phyloP scores from a whole-genome alignment of 2,113 vertebrate species.

The Leucosticte australis region DNA sequence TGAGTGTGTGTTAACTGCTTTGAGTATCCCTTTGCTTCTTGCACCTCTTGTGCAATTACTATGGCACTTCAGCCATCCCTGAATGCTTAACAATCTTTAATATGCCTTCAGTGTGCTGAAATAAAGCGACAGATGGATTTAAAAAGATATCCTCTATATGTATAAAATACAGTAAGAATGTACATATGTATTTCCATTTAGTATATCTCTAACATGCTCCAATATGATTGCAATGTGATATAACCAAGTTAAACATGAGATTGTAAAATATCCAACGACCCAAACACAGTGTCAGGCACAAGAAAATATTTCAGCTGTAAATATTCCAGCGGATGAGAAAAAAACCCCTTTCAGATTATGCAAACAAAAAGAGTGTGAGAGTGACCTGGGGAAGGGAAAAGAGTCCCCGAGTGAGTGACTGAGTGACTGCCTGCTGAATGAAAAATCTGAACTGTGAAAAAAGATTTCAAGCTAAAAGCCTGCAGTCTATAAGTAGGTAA shows the following conservation, averaged over 20 bases:
- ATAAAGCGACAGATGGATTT: background rate
- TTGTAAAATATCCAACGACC: background rate
- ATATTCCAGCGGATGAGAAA: background rate
- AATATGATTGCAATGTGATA: background rate
- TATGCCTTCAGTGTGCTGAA: background rate
- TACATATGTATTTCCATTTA: background rate
- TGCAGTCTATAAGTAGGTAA: background rate
- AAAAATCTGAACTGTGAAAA: background rate
- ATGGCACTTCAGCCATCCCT: background rate
- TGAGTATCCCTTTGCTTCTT: background rate
- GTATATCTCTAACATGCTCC: background rate
- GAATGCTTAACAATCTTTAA: background rate
- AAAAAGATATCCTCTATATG: background rate
- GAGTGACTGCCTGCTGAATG: background rate
- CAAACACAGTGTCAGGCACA: background rate
- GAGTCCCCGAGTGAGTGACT: background rate
- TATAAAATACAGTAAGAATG: background rate
- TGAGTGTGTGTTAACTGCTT: constrained; percentile 21
- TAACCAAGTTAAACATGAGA: background rate
- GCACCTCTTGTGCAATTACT: background rate
- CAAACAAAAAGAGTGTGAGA: background rate
- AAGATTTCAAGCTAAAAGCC: background rate
- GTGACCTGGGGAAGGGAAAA: background rate
- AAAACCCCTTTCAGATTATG: background rate
- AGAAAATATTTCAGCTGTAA: background rate